Conservation (phyloP, 2,888 invertebrate genomes). For the Pandemis heparana region DNA sequence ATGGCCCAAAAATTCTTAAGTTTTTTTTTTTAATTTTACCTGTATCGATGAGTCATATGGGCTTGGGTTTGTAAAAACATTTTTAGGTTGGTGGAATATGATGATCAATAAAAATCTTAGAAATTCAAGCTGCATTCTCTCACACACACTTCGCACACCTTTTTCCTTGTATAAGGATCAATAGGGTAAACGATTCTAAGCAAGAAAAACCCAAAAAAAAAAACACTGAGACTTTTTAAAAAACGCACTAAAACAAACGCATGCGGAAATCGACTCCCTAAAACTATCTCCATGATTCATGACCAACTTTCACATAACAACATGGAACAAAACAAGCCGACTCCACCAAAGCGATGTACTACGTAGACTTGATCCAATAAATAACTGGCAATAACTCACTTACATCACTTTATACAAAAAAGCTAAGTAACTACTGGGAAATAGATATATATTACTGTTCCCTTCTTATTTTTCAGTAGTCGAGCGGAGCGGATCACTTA, state of each 20-base stretch:
- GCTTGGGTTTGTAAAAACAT: neutral
- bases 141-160: neutral
- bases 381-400: slow-evolving; percentile 30
- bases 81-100: neutral
- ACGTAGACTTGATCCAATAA: slow-evolving; percentile 20
- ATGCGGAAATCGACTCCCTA: neutral
- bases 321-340: slow-evolving; percentile 13
- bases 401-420: slow-evolving; percentile 17
- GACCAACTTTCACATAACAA: slow-evolving; percentile 12
- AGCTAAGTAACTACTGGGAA: slow-evolving; percentile 37
- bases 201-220: no score
- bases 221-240: no score
- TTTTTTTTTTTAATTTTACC: slow-evolving; percentile 4
- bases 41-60: slow-evolving; percentile 1
- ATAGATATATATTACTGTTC: slow-evolving; percentile 36
- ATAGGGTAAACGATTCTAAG: no score
- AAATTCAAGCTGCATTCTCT: neutral
- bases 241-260: neutral
- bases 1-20: neutral
- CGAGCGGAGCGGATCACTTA: slow-evolving; percentile 34
- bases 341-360: slow-evolving; percentile 31
- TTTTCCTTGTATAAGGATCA: no score
- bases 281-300: slow-evolving; percentile 4
- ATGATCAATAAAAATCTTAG: neutral
- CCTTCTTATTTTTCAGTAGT: slow-evolving; percentile 32